phyloP scores from a whole-genome alignment of 2,888 invertebrate genomes.

The Patella depressa region DNA sequence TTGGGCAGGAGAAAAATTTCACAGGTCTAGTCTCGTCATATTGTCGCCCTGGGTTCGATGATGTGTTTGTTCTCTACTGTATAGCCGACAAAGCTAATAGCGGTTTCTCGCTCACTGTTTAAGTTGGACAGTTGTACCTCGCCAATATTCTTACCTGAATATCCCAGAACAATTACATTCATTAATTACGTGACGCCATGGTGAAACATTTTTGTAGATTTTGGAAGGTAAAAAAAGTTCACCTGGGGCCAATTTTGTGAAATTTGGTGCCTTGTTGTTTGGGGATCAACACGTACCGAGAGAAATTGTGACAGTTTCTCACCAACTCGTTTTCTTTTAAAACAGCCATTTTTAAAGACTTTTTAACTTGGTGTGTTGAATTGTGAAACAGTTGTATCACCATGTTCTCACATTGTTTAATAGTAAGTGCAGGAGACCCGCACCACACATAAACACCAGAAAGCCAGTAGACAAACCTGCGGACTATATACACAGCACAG shows the following conservation, averaged over 20 bases:
- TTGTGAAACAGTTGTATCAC: too few relatives aligned
- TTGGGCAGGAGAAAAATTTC: neutral
- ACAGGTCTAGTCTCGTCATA: neutral
- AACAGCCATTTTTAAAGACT: neutral
- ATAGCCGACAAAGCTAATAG: conserved; percentile 4
- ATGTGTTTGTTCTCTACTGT: neutral
- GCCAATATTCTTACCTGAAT: neutral
- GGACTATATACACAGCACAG: too few relatives aligned
- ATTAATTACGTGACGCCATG: conserved; percentile 7
- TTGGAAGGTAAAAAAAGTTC: conserved; percentile 9
- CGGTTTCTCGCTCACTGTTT: conserved; percentile 1
- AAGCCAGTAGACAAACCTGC: too few relatives aligned
- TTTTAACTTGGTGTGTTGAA: too few relatives aligned
- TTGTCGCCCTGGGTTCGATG: conserved; percentile 6
- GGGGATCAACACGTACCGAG: neutral
- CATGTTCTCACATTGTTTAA: too few relatives aligned
- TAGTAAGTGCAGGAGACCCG: too few relatives aligned
- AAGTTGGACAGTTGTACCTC: neutral
- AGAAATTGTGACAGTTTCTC: neutral
- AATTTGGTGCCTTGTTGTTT: conserved; percentile 3
- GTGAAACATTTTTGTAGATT: neutral
- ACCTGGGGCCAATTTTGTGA: neutral
- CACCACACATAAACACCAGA: too few relatives aligned
- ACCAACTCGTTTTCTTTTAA: neutral
- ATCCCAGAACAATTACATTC: conserved; percentile 10